Base-by-base conservation (phyloP, 23 tunicate genomes). In the Halocynthia aurantium region DNA sequence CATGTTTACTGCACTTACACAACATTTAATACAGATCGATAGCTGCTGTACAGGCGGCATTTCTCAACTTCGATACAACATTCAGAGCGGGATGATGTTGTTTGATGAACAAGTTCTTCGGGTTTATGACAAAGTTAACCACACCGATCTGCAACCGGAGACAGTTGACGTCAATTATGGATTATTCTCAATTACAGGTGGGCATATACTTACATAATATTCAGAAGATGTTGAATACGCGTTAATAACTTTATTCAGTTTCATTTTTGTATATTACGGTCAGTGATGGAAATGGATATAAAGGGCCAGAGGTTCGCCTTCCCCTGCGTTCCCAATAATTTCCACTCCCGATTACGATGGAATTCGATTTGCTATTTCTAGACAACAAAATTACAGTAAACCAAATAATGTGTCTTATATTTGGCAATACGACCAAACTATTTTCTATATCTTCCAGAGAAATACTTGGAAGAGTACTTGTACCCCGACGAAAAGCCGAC, bases 401-500 rank as follows among this genome's bases (percentile, higher is more conserved):
- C 44, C 44, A 31, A 31, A 31, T 31, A 31, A 31, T 31, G 44
- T 31, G 44, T 31, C 4, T 4, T 31, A 31, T 31, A 31, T 31
- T 31, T 31, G 44, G 4, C 44, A 31, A n/a, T n/a, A n/a, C n/a
- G n/a, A 4, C 44, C 44, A 31, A 31, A 31, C 44, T 31, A 4
- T 31, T 31, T 31, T 31, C 44, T 4, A 31, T 31, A 31, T 60
- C 17, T 60, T 60, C n/a, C 71, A 88, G 95, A 74, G 52, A 78
- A 78, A 65, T 84, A 85, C 51, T 58, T 90, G 55, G 52, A 76
- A 5, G 77, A 71, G 7, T 68, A 69, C 7, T 21, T 72, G 18
- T 49, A 54, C 0, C 82, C 87, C 7, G 50, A 53, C 63, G 49
- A 68, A 51, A 90, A 90, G 70, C 97, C 97, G 66, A 84, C 84